Conservation (phyloP, 2,888 invertebrate genomes). For the Xestobium rufovillosum region DNA sequence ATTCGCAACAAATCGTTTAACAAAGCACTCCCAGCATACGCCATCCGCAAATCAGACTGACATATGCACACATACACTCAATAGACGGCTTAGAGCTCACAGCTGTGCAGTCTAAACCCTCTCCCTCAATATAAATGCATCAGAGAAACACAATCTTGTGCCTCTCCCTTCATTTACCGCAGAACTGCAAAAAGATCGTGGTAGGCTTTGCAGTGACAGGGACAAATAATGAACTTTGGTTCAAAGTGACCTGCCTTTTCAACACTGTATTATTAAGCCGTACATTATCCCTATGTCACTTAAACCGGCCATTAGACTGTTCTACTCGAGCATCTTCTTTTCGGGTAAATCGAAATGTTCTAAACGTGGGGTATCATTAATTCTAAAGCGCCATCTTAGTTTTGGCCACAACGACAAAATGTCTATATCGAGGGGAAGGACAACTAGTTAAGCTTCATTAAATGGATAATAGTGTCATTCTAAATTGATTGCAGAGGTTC, state of each 20-base stretch:
- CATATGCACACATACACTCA: slow-evolving; percentile 42
- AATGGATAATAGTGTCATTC: no score
- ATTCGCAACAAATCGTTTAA: slow-evolving; percentile 37
- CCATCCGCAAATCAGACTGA: slow-evolving; percentile 37
- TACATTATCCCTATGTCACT: slow-evolving; percentile 43
- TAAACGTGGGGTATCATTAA: slow-evolving; percentile 30
- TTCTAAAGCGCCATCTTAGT: slow-evolving; percentile 36
- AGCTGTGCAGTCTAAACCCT: slow-evolving; percentile 37
- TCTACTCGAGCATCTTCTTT: slow-evolving; percentile 22
- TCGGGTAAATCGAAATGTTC: slow-evolving; percentile 25
- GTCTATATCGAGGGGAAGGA: slow-evolving; percentile 34
- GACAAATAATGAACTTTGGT: slow-evolving; percentile 44
- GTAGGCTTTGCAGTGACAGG: slow-evolving; percentile 35
- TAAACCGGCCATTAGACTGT: slow-evolving; percentile 37
- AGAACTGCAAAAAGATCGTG: slow-evolving; percentile 29
- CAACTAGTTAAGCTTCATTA: no score
- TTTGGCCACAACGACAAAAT: slow-evolving; percentile 37
- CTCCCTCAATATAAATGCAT: slow-evolving; percentile 33
- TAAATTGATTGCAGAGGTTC: no score
- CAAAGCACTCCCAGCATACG: slow-evolving; percentile 34
- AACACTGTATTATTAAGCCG: slow-evolving; percentile 45
- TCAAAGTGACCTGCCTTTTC: slow-evolving; percentile 47
- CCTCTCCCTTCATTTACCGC: no score
- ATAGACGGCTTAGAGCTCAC: slow-evolving; percentile 38
- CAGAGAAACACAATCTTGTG: slow-evolving; percentile 23